Evolutionary conservation across 2,888 invertebrate species (phyloP).

Genomic region (Spisula solida): DNA sequence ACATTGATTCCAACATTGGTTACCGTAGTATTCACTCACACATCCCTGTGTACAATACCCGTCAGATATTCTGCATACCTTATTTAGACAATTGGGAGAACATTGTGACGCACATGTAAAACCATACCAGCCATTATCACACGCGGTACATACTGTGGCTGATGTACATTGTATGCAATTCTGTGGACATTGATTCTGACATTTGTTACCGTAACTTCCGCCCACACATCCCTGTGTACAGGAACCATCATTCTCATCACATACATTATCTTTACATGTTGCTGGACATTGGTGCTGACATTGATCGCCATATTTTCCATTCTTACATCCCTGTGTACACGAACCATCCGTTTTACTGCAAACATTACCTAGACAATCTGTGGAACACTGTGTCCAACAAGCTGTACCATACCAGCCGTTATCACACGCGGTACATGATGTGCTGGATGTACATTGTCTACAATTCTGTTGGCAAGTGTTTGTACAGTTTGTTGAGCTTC

Average conservation of each 20-base stretch:
- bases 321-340: background rate
- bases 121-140: too few relatives aligned
- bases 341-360: background rate
- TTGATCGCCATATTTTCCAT: background rate
- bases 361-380: background rate
- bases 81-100: constrained; percentile 48
- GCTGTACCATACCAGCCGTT: too few relatives aligned
- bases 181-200: background rate
- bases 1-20: too few relatives aligned
- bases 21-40: background rate
- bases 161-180: background rate
- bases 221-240: background rate
- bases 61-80: constrained; percentile 13
- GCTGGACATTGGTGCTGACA: too few relatives aligned
- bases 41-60: too few relatives aligned
- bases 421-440: background rate
- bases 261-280: background rate
- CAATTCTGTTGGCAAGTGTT: background rate
- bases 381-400: background rate
- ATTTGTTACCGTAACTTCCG: too few relatives aligned
- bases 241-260: background rate
- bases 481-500: background rate
- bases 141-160: constrained; percentile 31
- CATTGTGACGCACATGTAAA: too few relatives aligned
- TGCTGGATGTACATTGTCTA: background rate